Evolutionary conservation across 2,113 vertebrate genomes (phyloP).

Genomic region (Gnathonemus longibarbis): DNA sequence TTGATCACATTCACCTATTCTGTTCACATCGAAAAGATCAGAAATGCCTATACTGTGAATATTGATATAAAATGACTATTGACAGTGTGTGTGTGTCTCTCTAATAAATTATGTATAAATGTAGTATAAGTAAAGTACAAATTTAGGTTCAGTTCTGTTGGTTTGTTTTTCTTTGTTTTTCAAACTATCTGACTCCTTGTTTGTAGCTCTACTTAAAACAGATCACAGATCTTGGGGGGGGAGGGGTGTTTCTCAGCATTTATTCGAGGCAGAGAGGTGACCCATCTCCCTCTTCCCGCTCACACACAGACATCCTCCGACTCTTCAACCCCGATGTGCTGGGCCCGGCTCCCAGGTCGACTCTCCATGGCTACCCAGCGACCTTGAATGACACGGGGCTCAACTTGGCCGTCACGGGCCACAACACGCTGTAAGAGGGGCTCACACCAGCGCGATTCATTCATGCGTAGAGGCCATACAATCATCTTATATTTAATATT

Average conservation of each 20-base stretch:
- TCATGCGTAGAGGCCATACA: neutral
- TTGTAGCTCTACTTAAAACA: neutral
- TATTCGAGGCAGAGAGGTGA: neutral
- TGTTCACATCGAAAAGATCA: neutral
- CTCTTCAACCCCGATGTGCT: conserved; percentile 63
- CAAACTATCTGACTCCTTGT: neutral
- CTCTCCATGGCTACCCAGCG: conserved; percentile 51
- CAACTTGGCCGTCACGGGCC: conserved; percentile 68
- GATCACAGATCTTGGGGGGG: neutral
- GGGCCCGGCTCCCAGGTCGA: conserved; percentile 55
- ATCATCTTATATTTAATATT: neutral
- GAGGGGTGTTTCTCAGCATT: neutral
- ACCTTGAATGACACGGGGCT: conserved; percentile 61
- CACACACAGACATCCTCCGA: conserved; percentile 58
- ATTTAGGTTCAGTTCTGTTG: neutral
- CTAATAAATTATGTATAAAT: neutral
- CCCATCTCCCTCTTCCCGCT: neutral
- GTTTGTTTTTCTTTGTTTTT: neutral
- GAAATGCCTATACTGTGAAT: neutral
- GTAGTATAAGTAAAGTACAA: neutral
- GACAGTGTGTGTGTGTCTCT: neutral
- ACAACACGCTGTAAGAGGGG: conserved; percentile 62
- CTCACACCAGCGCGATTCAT: too few relatives aligned
- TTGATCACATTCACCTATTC: neutral
- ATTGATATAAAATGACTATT: neutral